These are phyloP conservation scores for Drosophila paucipuncta DNA, from an alignment of 2,888 invertebrate genomes.

Conservation along the genomic window DNA sequence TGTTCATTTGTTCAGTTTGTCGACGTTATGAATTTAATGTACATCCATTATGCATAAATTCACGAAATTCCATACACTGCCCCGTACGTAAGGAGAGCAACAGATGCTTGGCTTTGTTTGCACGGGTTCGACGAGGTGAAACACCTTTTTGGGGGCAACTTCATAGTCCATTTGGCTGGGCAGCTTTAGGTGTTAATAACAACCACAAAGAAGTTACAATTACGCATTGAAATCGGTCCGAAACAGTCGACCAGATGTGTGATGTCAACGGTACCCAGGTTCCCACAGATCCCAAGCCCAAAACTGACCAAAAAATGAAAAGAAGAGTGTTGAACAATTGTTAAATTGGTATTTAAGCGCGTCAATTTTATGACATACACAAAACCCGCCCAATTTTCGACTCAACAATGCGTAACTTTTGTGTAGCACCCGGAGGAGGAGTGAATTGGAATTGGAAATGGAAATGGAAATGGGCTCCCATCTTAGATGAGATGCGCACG, in stretches of 20 bases:
- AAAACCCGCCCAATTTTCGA: slow-evolving; percentile 17
- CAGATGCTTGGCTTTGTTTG: slow-evolving; percentile 62
- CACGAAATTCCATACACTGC: slow-evolving; percentile 73
- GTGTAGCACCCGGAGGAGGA: slow-evolving; percentile 19
- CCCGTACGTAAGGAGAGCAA: slow-evolving; percentile 19
- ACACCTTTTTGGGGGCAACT: slow-evolving; percentile 58
- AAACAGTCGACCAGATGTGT: slow-evolving; percentile 59
- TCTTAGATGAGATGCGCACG: slow-evolving; percentile 48
- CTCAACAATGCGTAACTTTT: slow-evolving; percentile 62
- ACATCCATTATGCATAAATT: slow-evolving; percentile 80
- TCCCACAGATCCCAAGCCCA: slow-evolving; percentile 61
- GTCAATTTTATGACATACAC: slow-evolving; percentile 62
- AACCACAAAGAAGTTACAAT: slow-evolving; percentile 82
- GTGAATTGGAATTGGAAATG: slow-evolving; percentile 12
- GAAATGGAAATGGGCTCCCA: slow-evolving; percentile 65
- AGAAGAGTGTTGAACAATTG: slow-evolving; percentile 71
- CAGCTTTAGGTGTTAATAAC: slow-evolving; percentile 78
- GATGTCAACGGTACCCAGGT: slow-evolving; percentile 73
- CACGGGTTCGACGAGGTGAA: slow-evolving; percentile 55
- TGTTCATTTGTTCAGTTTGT: slow-evolving; percentile 49
- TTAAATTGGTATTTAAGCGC: slow-evolving; percentile 68
- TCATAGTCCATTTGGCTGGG: slow-evolving; percentile 81
- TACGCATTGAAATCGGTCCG: slow-evolving; percentile 78
- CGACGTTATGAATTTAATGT: slow-evolving; percentile 79
- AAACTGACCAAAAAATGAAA: background rate